Conservation (phyloP, 2,113 vertebrate species). For the Labeo rohita region DNA sequence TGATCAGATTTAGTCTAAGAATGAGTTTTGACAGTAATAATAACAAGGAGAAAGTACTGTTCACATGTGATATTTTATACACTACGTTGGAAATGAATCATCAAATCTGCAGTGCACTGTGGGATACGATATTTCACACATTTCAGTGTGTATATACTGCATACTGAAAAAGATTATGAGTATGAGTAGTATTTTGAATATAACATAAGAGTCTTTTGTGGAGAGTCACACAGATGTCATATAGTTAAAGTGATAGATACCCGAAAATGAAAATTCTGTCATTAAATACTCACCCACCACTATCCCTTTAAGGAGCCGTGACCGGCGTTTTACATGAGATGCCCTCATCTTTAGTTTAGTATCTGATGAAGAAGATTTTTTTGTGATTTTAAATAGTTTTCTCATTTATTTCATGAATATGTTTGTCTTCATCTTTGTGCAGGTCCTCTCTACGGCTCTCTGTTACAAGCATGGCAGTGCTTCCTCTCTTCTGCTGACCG, state of each 20-base stretch:
- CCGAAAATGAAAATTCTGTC: too few relatives aligned
- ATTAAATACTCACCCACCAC: too few relatives aligned
- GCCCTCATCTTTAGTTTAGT: background rate
- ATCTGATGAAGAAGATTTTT: background rate
- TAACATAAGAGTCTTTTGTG: background rate
- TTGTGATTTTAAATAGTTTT: background rate
- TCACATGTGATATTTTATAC: background rate
- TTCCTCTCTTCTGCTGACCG: conserved; percentile 81
- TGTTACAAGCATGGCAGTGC: conserved; percentile 81
- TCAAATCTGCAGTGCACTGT: too few relatives aligned
- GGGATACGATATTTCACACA: background rate
- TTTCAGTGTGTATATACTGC: background rate
- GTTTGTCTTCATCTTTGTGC: conserved; percentile 9
- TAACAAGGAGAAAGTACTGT: background rate
- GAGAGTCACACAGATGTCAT: background rate
- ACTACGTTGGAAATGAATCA: too few relatives aligned
- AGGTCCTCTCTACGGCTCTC: conserved; percentile 82
- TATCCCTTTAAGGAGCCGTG: background rate
- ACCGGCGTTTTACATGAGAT: background rate
- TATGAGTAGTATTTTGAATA: background rate
- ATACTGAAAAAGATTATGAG: background rate
- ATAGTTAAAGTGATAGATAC: background rate
- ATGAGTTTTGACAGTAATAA: background rate
- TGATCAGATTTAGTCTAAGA: background rate
- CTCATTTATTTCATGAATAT: background rate